Evolutionary conservation across 2,113 vertebrate genomes (phyloP), one percentile per base, ranked within the genome.

Genomic region (Circaetus gallicus): DNA sequence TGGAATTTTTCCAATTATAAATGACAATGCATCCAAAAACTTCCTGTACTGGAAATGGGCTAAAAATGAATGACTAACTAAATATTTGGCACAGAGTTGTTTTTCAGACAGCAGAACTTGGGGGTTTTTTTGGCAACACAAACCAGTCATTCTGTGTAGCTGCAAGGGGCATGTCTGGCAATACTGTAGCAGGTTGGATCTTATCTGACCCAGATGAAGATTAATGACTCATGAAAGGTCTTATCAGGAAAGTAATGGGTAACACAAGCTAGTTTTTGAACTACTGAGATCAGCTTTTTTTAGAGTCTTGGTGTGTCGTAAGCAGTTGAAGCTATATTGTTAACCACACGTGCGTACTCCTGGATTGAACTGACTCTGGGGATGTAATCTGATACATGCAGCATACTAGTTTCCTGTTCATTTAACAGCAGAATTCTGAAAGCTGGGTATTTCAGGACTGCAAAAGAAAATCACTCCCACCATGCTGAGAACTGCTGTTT

Each of bases 251-350:
- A 93, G 65, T 92, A 97, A 76, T 92, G 85, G 78, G 84, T 82
- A 96, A 94, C 56, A 87, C 20, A 86, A 90, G 82, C 72, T 86
- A 66, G 49, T 21, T 91, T 94, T 89, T 92, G 47, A 89, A 93
- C 94, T 97, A 96, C 89, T 85, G 86, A 96, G 91, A 93, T 82
- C 42, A 91, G 90, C 47, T 67, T 92, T 95, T 95, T 95, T 96
- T 71, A 89, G 76, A 91, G 58, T 56, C 50, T 70, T 52, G 71
- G 34, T 79, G 66, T 93, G 94, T 90, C 16, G 8, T 77, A 82
- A 78, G 63, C 58, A 94, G 66, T 49, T 38, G 43, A 76, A 89
- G 71, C 38, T 56, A 31, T 40, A 81, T 49, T 90, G 90, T 91
- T 94, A 97, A 86, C 31, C 81, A 69, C 89, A 93, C 20, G 32